These are phyloP conservation scores for Spheniscus humboldti DNA, from an alignment of 2,797 vertebrate genomes.

Conservation along the genomic window DNA sequence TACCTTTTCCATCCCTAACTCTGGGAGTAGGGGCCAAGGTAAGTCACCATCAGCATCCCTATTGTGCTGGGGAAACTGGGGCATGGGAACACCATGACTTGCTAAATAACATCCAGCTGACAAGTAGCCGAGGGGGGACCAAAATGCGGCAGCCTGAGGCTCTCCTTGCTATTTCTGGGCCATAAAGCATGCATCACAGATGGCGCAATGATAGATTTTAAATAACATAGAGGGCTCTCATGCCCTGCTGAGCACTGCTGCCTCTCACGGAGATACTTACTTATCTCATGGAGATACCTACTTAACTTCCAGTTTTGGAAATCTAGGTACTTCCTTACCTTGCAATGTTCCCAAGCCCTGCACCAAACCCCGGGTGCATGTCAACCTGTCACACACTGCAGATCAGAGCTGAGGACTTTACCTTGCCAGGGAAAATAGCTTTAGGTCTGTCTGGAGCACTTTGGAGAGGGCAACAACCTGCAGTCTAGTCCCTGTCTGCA, in stretches of 20 bases:
- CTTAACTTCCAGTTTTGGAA: neutral
- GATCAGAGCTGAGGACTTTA: neutral
- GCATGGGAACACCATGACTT: fast-evolving
- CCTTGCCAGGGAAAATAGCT: neutral
- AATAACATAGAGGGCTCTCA: neutral
- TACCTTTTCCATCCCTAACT: neutral
- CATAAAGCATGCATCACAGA: neutral
- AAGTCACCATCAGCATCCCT: neutral
- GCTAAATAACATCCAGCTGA: neutral
- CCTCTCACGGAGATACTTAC: neutral
- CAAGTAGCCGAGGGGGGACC: neutral
- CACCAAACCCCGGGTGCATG: neutral
- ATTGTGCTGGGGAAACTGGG: neutral
- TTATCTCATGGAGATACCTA: neutral
- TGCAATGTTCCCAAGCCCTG: neutral
- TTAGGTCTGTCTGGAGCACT: neutral
- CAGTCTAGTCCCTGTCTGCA: neutral
- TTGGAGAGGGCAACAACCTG: neutral
- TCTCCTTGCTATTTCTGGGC: neutral
- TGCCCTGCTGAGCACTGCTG: neutral
- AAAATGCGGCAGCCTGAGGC: neutral
- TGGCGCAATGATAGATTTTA: neutral
- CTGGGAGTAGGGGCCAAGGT: neutral
- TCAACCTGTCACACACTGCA: neutral
- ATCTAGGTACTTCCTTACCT: neutral